A percentile compares a stretch with the other conserved stretches of the same genome.
These are phyloP conservation scores for Eupelmus urozonus DNA, from an alignment of 2,888 invertebrate species.

Conservation along the genomic window DNA sequence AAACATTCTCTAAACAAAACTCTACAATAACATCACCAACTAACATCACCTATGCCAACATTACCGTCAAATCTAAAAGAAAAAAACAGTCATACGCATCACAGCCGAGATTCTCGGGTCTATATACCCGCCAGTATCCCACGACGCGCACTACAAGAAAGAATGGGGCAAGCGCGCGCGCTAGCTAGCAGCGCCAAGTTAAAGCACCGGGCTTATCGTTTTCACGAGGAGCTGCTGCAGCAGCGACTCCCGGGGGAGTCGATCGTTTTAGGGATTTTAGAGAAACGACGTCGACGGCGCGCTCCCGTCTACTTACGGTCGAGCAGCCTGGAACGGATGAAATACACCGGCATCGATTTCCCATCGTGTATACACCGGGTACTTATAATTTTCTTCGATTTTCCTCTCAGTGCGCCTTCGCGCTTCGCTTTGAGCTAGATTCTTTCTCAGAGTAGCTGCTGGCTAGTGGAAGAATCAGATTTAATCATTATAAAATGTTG, in stretches of 20 bases:
- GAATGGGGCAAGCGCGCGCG: neutral
- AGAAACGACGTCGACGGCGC: slow-evolving; percentile 38
- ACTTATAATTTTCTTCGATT: slow-evolving; percentile 50
- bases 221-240: slow-evolving; percentile 52
- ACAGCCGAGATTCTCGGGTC: neutral
- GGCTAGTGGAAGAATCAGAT: no score
- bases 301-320: slow-evolving; percentile 49
- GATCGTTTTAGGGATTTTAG: slow-evolving; percentile 68
- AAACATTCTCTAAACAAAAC: no score
- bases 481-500: no score
- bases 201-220: slow-evolving; percentile 65
- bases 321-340: slow-evolving; percentile 68
- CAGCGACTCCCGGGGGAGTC: slow-evolving; percentile 60
- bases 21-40: neutral
- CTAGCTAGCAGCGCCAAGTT: slow-evolving; percentile 18
- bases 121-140: neutral
- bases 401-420: neutral
- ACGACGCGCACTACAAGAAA: neutral
- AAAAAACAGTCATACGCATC: neutral
- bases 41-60: neutral
- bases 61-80: neutral
- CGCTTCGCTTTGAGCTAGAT: neutral
- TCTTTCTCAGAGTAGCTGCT: neutral
- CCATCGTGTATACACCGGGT: slow-evolving; percentile 63
- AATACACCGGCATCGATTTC: slow-evolving; percentile 72